A percentile compares a stretch with the other conserved stretches of the same genome.
Evolutionary conservation across 1,140 invertebrate genomes (phyloP).

Genomic region (Oreohelix idahoensis): DNA sequence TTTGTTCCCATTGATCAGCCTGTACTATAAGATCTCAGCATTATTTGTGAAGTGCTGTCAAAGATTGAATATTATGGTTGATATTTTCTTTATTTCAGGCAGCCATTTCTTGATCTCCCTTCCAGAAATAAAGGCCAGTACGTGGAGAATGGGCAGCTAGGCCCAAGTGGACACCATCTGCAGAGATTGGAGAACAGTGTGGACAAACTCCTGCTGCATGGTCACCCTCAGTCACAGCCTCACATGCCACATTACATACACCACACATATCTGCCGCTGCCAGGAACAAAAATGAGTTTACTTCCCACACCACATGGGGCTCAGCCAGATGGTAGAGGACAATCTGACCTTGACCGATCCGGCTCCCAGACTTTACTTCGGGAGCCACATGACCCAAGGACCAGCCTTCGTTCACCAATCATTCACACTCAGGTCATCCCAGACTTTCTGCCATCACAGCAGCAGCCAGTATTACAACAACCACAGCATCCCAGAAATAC

Average conservation of each 20-base stretch:
- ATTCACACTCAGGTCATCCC: too few species aligned
- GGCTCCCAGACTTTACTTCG: constrained; percentile 40
- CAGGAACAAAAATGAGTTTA: background rate
- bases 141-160: constrained; percentile 2
- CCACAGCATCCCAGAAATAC: background rate
- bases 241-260: background rate
- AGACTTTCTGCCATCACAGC: too few species aligned
- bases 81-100: background rate
- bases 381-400: constrained; percentile 27
- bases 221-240: constrained; percentile 1
- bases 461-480: constrained; percentile 12
- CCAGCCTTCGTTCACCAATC: constrained; percentile 4
- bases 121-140: background rate
- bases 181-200: constrained; percentile 61
- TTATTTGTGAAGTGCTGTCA: too few species aligned
- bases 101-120: background rate
- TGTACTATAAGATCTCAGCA: too few species aligned
- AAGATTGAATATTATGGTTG: too few species aligned
- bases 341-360: constrained; percentile 21
- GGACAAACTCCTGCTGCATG: constrained; percentile 46
- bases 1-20: too few species aligned
- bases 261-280: background rate
- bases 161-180: constrained; percentile 44
- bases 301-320: background rate
- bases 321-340: background rate